Percentiles rank a stretch among this genome's conserved stretches.
Conservation (phyloP, 2,888 invertebrate genomes). For the Polyploca ridens region DNA sequence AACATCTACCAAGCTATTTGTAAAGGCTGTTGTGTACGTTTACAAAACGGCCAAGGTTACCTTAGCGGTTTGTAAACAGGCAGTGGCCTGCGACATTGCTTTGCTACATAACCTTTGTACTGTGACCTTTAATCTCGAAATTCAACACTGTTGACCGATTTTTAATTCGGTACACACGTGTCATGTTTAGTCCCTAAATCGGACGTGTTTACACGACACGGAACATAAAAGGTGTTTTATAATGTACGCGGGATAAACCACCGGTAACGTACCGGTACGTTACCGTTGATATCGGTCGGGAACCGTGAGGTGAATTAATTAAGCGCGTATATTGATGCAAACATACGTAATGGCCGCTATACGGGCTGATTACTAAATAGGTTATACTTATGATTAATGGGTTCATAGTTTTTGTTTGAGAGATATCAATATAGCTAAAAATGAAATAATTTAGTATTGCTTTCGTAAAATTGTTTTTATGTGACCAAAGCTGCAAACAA, state of each 20-base stretch:
- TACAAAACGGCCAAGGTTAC: too few species aligned
- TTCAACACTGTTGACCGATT: slow-evolving; percentile 3
- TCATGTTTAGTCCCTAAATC: not conserved
- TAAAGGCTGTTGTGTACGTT: too few species aligned
- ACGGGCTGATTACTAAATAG: slow-evolving; percentile 45
- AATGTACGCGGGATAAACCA: not conserved
- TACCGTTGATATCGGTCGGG: slow-evolving; percentile 34
- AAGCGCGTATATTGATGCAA: slow-evolving; percentile 34
- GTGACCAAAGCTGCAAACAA: too few species aligned
- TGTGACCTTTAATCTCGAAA: not conserved
- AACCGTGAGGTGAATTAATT: slow-evolving; percentile 47
- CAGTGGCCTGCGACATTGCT: too few species aligned
- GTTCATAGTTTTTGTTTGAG: not conserved
- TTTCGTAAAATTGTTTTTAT: too few species aligned
- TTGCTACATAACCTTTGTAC: not conserved
- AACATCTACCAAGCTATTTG: too few species aligned
- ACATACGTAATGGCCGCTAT: slow-evolving; percentile 42
- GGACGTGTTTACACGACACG: slow-evolving; percentile 2
- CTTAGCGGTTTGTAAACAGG: too few species aligned
- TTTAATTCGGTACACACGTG: slow-evolving; percentile 4
- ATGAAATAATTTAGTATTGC: too few species aligned
- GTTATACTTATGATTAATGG: slow-evolving; percentile 27
- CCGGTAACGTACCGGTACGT: slow-evolving; percentile 9
- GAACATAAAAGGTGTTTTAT: slow-evolving; percentile 6
- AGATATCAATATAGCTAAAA: not conserved